Conservation (phyloP, 1,140 invertebrate species). For the Diploscapter pachys region DNA sequence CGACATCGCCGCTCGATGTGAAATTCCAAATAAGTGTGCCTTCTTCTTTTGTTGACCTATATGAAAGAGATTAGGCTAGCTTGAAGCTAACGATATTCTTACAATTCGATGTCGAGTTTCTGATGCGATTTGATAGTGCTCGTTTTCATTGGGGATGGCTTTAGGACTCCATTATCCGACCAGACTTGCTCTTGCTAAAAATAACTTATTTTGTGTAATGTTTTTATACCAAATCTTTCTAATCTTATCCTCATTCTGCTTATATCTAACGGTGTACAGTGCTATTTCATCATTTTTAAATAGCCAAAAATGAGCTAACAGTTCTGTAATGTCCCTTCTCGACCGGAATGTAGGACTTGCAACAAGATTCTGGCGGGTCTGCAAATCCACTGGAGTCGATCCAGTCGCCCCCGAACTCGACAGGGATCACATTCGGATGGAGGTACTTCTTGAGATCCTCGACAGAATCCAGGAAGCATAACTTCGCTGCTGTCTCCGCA, state of each 20-base stretch:
- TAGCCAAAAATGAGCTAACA: background rate
- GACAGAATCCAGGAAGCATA: slow-evolving; percentile 27
- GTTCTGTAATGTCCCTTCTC: slow-evolving; percentile 2
- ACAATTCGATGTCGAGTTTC: slow-evolving; percentile 5
- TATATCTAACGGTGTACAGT: background rate
- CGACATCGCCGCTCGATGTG: slow-evolving; percentile 25
- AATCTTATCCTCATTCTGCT: too few relatives aligned
- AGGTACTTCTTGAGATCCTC: slow-evolving; percentile 38
- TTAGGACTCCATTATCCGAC: slow-evolving; percentile 20
- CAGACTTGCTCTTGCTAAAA: slow-evolving; percentile 23
- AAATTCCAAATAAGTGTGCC: slow-evolving; percentile 27
- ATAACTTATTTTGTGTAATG: background rate
- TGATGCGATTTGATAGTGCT: background rate
- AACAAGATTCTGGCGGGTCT: slow-evolving; percentile 35
- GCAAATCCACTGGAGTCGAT: slow-evolving; percentile 36
- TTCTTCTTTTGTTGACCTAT: background rate
- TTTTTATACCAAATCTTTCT: background rate
- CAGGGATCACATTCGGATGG: slow-evolving; percentile 33
- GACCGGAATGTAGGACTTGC: slow-evolving; percentile 32
- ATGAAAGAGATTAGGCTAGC: background rate
- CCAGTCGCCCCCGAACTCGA: slow-evolving; percentile 32
- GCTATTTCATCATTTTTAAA: slow-evolving; percentile 1
- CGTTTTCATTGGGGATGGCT: slow-evolving; percentile 7
- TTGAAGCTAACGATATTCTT: background rate
- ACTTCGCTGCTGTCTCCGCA: slow-evolving; percentile 17